A percentile compares a stretch with the other conserved stretches of the same genome.
Evolutionary conservation across 2,797 vertebrate species (phyloP).

Genomic region (Coluber constrictor): DNA sequence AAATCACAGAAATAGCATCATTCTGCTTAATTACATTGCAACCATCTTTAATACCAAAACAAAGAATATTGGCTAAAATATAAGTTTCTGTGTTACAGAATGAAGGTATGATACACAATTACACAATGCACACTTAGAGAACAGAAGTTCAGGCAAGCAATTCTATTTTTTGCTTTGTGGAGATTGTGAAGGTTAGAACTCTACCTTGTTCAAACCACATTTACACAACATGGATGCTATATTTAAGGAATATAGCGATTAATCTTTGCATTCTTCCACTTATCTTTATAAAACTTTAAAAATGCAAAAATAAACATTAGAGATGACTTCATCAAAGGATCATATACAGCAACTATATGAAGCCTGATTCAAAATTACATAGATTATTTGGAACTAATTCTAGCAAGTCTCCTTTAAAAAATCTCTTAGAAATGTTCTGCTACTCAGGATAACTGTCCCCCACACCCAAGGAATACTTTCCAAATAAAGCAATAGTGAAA

Average conservation of each 20-base stretch:
- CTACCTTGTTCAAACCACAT: neutral
- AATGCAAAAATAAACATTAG: neutral
- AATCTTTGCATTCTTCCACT: neutral
- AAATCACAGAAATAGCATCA: neutral
- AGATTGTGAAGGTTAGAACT: neutral
- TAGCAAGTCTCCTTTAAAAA: neutral
- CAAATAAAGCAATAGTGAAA: neutral
- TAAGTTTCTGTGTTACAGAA: neutral
- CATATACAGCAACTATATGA: neutral
- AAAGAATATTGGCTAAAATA: neutral
- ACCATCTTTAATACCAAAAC: neutral
- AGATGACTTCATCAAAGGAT: neutral
- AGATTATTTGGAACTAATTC: neutral
- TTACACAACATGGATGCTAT: neutral
- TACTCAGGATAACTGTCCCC: neutral
- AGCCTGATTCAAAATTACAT: neutral
- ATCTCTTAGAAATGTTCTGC: neutral
- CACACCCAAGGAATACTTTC: neutral
- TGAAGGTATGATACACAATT: neutral
- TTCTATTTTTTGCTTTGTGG: conserved; percentile 4
- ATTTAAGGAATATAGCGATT: neutral
- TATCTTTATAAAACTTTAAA: neutral
- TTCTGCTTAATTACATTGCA: neutral
- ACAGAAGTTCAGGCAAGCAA: neutral
- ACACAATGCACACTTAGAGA: conserved; percentile 5